Percentiles rank a stretch among this genome's conserved stretches.
Evolutionary conservation across 2,888 invertebrate genomes (phyloP).

Genomic region (Scaptomyza flava): DNA sequence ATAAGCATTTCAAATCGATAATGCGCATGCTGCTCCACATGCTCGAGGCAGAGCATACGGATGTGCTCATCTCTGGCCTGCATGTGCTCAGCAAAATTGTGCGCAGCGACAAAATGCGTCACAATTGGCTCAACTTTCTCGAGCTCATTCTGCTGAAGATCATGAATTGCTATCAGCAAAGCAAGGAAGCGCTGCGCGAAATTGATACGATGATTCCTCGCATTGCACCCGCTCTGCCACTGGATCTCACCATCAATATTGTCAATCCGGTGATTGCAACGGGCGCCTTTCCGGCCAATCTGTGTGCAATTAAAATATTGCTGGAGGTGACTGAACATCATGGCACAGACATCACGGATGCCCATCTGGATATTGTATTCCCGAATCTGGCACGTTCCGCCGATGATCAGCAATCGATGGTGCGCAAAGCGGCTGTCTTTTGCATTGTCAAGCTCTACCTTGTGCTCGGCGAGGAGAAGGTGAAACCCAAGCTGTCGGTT

Average conservation of each 20-base stretch:
- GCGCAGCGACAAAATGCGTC: constrained; percentile 90
- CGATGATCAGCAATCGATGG: constrained; percentile 95
- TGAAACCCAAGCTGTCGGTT: constrained; percentile 91
- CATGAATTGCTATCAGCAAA: constrained; percentile 92
- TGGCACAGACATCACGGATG: constrained; percentile 89
- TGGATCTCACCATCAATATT: constrained; percentile 89
- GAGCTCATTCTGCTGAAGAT: constrained; percentile 96
- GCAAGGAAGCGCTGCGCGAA: constrained; percentile 91
- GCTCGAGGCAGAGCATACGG: constrained; percentile 85
- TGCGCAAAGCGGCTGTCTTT: constrained; percentile 98
- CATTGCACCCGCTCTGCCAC: constrained; percentile 92
- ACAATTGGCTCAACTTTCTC: constrained; percentile 94
- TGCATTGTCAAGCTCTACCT: constrained; percentile 98
- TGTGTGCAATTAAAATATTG: constrained; percentile 96
- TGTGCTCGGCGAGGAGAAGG: constrained; percentile 93
- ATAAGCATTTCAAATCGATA: constrained; percentile 86
- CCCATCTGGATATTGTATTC: constrained; percentile 92
- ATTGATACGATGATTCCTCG: constrained; percentile 92
- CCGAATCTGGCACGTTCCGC: constrained; percentile 95
- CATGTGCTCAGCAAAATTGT: constrained; percentile 94
- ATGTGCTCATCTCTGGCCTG: constrained; percentile 91
- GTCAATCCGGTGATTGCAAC: constrained; percentile 94
- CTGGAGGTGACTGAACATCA: constrained; percentile 93
- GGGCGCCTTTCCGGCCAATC: constrained; percentile 93
- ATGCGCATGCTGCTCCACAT: constrained; percentile 92